Evolutionary conservation across 2,113 vertebrate species (phyloP).

Genomic region (Canis aureus): DNA sequence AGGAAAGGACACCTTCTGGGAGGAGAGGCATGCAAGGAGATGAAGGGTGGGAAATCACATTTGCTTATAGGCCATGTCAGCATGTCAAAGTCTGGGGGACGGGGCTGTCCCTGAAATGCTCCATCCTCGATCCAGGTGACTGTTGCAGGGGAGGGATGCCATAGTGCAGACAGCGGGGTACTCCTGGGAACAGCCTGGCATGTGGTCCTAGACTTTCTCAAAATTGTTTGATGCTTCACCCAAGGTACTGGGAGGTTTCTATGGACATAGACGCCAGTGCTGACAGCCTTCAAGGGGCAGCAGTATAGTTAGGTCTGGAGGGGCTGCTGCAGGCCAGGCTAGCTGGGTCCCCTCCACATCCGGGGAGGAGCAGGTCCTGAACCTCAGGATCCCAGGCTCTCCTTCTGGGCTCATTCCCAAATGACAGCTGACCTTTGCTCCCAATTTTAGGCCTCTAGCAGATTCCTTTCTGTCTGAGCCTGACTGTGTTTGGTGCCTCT

Average conservation of each 20-base stretch:
- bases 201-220: neutral
- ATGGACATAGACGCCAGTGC: neutral
- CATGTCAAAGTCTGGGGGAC: neutral
- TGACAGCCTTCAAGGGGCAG: neutral
- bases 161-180: neutral
- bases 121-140: neutral
- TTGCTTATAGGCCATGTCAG: too few species aligned
- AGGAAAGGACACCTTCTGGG: neutral
- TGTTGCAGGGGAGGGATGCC: neutral
- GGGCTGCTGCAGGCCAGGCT: neutral
- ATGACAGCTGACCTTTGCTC: conserved; percentile 64
- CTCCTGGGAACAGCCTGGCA: neutral
- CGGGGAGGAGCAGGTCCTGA: conserved; percentile 66
- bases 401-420: conserved; percentile 59
- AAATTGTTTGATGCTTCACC: neutral
- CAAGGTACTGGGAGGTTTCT: neutral
- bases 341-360: neutral
- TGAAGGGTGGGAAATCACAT: fast-evolving
- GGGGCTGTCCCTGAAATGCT: neutral
- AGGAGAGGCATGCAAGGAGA: neutral
- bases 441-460: neutral
- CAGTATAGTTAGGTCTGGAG: neutral
- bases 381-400: conserved; percentile 54
- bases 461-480: conserved; percentile 39
- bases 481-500: neutral